Percentiles rank a stretch among this genome's conserved stretches.
phyloP scores from a whole-genome alignment of 1,140 invertebrate genomes.

The Cheumatopsyche charites region DNA sequence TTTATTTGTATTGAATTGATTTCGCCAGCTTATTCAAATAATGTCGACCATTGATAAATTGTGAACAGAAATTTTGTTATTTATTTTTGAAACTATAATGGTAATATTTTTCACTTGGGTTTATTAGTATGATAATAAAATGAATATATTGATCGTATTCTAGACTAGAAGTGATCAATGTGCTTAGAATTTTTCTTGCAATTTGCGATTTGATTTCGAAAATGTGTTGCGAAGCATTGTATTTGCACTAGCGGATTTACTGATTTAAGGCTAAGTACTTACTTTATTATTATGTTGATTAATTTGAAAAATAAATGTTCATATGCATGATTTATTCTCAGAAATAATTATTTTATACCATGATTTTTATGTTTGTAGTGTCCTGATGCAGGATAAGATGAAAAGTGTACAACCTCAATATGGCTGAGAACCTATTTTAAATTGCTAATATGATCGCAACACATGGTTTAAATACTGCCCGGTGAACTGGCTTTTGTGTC shows the following conservation, averaged over 20 bases:
- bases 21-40: too few relatives aligned
- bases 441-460: not conserved
- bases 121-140: too few relatives aligned
- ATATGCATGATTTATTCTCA: slow-evolving; percentile 2
- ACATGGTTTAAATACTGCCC: not conserved
- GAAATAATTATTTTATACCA: slow-evolving; percentile 18
- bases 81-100: too few relatives aligned
- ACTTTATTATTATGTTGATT: not conserved
- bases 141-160: too few relatives aligned
- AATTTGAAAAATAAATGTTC: not conserved
- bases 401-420: not conserved
- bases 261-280: slow-evolving; percentile 15
- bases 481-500: not conserved
- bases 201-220: slow-evolving; percentile 1
- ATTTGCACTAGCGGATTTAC: slow-evolving; percentile 13
- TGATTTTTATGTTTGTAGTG: slow-evolving; percentile 42
- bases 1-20: too few relatives aligned
- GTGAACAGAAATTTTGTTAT: too few relatives aligned
- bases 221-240: not conserved
- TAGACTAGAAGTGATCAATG: not conserved
- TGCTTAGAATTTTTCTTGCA: not conserved
- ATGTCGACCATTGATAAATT: too few relatives aligned
- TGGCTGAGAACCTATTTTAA: not conserved
- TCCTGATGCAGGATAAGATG: slow-evolving; percentile 35
- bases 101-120: slow-evolving; percentile 22